phyloP scores from a whole-genome alignment of 2,113 vertebrate genomes.

The Pangasianodon hypophthalmus region DNA sequence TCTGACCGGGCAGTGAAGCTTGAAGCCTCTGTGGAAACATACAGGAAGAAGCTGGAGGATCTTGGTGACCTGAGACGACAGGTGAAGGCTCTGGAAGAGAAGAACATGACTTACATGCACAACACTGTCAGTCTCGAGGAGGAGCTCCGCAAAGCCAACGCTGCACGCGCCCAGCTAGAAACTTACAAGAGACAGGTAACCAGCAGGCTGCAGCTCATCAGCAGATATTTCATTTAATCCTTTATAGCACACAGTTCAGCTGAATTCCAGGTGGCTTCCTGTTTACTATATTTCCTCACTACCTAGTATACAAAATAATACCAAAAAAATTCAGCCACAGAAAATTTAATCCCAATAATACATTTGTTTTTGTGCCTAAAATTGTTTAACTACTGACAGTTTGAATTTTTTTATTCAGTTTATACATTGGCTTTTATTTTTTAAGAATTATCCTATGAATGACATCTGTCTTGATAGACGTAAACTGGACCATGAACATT shows the following conservation, averaged over 20 bases:
- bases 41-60: constrained; percentile 94
- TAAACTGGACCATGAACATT: not conserved
- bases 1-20: constrained; percentile 91
- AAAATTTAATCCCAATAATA: not conserved
- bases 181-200: constrained; percentile 91
- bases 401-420: not conserved
- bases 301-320: not conserved
- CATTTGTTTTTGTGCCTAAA: not conserved
- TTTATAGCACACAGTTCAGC: not conserved
- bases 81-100: constrained; percentile 92
- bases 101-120: constrained; percentile 96
- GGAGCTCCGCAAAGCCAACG: constrained; percentile 93
- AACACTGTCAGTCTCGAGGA: constrained; percentile 95
- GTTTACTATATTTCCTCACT: not conserved
- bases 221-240: not conserved
- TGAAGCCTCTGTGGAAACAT: constrained; percentile 90
- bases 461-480: not conserved
- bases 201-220: not conserved
- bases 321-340: not conserved
- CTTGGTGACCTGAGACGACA: constrained; percentile 91
- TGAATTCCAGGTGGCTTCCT: not conserved
- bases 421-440: not conserved
- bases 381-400: not conserved
- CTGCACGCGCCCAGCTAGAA: constrained; percentile 90
- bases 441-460: not conserved